Percentiles rank a stretch among this genome's conserved stretches.
Conservation (phyloP, 2,888 invertebrate genomes). For the Caenorhabditis virilis region DNA sequence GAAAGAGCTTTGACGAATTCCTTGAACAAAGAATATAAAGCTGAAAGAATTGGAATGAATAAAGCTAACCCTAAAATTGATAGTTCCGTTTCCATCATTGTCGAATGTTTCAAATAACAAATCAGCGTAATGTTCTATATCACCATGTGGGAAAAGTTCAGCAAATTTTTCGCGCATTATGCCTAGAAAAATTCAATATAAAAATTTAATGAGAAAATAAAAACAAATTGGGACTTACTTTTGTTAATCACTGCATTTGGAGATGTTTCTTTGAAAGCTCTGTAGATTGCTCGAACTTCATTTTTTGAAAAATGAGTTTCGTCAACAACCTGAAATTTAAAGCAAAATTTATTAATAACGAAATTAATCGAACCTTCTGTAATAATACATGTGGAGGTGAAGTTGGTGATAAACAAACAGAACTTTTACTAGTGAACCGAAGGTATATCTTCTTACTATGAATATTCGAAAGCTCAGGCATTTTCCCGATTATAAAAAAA, state of each 20-base stretch:
- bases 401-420: slow-evolving; percentile 10
- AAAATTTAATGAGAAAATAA: slow-evolving; percentile 2
- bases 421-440: slow-evolving; percentile 25
- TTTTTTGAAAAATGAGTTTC: slow-evolving; percentile 63
- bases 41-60: too few relatives aligned
- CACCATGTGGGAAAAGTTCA: slow-evolving; percentile 62
- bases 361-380: slow-evolving; percentile 13
- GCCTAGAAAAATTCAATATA: slow-evolving; percentile 35
- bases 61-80: slow-evolving; percentile 57
- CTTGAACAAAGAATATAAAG: too few relatives aligned
- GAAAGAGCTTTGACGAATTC: slow-evolving; percentile 63
- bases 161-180: slow-evolving; percentile 61
- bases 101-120: slow-evolving; percentile 64
- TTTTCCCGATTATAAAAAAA: slow-evolving; percentile 2
- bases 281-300: slow-evolving; percentile 61
- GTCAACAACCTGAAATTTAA: slow-evolving; percentile 52
- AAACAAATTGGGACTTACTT: slow-evolving; percentile 23
- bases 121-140: slow-evolving; percentile 63
- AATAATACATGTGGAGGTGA: slow-evolving; percentile 25
- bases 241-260: slow-evolving; percentile 63
- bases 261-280: slow-evolving; percentile 63
- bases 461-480: slow-evolving; percentile 37
- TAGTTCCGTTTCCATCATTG: slow-evolving; percentile 60
- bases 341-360: neutral
- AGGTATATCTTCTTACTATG: slow-evolving; percentile 41